Evolutionary conservation across 2,113 vertebrate genomes (phyloP).

Genomic region (Scortum barcoo): DNA sequence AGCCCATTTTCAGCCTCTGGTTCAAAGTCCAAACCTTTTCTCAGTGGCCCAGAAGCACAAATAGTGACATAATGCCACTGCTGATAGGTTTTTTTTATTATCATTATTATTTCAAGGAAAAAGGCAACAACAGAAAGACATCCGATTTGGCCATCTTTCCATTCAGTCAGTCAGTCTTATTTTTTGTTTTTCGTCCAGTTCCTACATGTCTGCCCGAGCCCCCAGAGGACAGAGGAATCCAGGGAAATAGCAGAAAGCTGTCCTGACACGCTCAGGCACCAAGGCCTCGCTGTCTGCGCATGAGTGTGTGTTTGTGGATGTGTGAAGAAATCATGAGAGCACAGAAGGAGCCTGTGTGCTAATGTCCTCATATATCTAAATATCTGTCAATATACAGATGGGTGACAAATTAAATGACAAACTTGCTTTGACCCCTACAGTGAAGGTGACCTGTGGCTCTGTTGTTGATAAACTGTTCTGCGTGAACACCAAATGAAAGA

Average conservation of each 20-base stretch:
- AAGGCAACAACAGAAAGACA: not conserved
- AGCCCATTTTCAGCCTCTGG: not conserved
- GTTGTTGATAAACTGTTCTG: no score
- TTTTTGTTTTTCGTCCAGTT: conserved; percentile 46
- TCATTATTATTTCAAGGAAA: no score
- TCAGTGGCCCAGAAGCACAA: conserved; percentile 1
- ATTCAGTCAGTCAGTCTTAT: not conserved
- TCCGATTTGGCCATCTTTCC: not conserved
- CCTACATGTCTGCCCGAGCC: conserved; percentile 62
- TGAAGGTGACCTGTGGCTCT: no score
- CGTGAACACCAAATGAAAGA: no score
- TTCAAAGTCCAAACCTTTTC: conserved; percentile 58
- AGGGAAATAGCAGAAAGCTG: conserved; percentile 72
- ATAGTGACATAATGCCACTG: not conserved
- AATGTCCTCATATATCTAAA: not conserved
- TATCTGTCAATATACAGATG: no score
- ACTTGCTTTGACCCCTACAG: no score
- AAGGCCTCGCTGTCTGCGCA: conserved; percentile 32
- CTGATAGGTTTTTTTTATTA: no score
- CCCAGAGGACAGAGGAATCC: conserved; percentile 63
- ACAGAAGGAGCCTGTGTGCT: not conserved
- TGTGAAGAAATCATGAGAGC: conserved; percentile 29
- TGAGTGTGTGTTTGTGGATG: conserved; percentile 29
- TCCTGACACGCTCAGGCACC: conserved; percentile 71
- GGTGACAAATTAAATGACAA: no score